Base-by-base conservation (phyloP, 2,888 invertebrate genomes). In the Apodemia duryi region DNA sequence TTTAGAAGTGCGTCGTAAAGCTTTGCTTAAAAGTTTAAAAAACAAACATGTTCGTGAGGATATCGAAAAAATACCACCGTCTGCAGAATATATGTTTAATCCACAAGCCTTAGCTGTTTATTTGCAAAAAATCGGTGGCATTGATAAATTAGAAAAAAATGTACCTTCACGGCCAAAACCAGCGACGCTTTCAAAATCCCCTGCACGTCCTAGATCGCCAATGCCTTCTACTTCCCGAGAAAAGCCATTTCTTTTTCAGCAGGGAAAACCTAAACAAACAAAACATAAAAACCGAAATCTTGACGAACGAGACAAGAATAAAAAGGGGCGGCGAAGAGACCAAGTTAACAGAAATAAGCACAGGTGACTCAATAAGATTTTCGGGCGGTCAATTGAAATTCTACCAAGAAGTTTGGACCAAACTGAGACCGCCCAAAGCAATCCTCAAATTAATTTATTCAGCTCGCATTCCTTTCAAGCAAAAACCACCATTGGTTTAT, bases 81-180 rank as follows among this genome's bases (percentile, higher is more conserved):
- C 64, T 10, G 28, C 38, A 13, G 65, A 67, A 21, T 66, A 67
- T 35, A 65, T 69, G 62, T 68, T 66, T 43, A 57, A 64, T 10
- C 63, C 60, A 4, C 35, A 43, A 41, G 35, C 13, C 13, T 61
- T 63, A 57, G 28, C 54, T 32, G 10, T 2, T 11, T 65, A 67
- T 29, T 43, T 67, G 21, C 54, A 66, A 57, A 49, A 66, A 29
- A 68, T 60, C 28, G 54, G 62, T 29, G 61, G 52, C n/a, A n/a
- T 65, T n/a, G 49, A 66, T 51, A 66, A 64, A 62, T 28, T 57
- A 63, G 28, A 49, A 1, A 66, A 62, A 62, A 29, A 3, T 28
- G 28, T 52, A 1, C 3, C 54, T 9, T 10, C n/a, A 11, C 54
- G 28, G 29, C 6, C 10, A 29, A 54, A 28, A 54, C 28, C 28